Conservation (phyloP, 2,797 vertebrate genomes). For the Sebastiscus tertius region DNA sequence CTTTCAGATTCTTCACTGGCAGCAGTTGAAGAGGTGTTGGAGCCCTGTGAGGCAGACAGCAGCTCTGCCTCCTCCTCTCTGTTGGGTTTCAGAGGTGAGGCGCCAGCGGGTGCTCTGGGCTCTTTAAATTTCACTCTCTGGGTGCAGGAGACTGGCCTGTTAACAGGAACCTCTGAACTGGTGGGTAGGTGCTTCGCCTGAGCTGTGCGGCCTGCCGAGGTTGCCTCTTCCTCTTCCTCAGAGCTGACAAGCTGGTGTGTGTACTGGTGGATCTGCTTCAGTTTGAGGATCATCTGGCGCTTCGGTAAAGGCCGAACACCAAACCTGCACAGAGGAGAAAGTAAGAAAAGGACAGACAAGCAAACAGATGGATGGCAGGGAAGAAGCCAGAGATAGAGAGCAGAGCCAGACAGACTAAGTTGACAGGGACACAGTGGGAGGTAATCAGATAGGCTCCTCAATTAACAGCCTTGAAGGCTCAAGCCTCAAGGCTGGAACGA, state of each 20-base stretch:
- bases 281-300: slow-evolving; percentile 94
- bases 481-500: background rate
- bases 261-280: slow-evolving; percentile 97
- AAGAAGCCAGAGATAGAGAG: background rate
- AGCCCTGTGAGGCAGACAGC: slow-evolving; percentile 86
- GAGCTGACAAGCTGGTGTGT: slow-evolving; percentile 90
- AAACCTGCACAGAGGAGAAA: slow-evolving; percentile 80
- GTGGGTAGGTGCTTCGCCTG: slow-evolving; percentile 12
- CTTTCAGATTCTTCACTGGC: slow-evolving; percentile 88
- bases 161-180: background rate
- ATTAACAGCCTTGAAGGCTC: slow-evolving; percentile 24
- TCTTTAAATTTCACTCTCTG: slow-evolving; percentile 66
- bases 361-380: background rate
- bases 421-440: slow-evolving; percentile 15
- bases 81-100: slow-evolving; percentile 38
- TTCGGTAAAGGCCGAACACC: slow-evolving; percentile 94
- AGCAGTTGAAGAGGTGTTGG: slow-evolving; percentile 79
- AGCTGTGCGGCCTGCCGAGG: background rate
- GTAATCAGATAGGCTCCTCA: slow-evolving; percentile 35
- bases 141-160: background rate
- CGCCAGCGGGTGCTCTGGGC: slow-evolving; percentile 50
- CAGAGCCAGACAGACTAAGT: slow-evolving; percentile 11
- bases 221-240: slow-evolving; percentile 82
- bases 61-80: slow-evolving; percentile 38
- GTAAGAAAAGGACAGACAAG: background rate